Evolutionary conservation across 2,797 vertebrate species (phyloP).

Genomic region (Naso thynnoides): DNA sequence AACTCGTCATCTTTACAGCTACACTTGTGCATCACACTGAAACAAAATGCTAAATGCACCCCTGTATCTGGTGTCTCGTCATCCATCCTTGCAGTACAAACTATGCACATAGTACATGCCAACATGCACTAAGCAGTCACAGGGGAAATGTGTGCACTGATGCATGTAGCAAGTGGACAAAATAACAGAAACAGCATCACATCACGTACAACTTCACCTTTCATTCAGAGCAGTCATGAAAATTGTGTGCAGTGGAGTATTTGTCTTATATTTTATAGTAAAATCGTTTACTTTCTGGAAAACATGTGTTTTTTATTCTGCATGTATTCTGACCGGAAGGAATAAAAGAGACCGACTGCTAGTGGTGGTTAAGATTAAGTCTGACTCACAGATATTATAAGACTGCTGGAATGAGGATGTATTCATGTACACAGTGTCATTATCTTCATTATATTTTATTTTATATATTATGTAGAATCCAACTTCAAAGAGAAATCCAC

Average conservation of each 20-base stretch:
- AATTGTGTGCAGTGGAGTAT: background rate
- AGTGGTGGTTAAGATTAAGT: background rate
- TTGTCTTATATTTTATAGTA: background rate
- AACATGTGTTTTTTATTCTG: background rate
- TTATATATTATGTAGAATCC: background rate
- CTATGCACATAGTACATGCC: background rate
- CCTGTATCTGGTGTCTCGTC: background rate
- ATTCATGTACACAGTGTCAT: background rate
- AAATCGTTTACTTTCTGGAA: background rate
- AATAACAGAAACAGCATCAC: constrained; percentile 1
- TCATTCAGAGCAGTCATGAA: background rate
- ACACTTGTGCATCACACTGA: constrained; percentile 1
- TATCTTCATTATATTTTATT: constrained; percentile 35
- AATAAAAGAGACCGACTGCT: background rate
- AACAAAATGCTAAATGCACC: constrained; percentile 9
- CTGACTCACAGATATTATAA: background rate
- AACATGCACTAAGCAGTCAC: background rate
- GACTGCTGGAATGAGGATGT: background rate
- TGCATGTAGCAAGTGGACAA: background rate
- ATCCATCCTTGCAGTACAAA: background rate
- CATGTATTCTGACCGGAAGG: background rate
- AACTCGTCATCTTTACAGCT: background rate
- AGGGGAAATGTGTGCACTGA: background rate
- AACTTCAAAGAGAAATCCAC: constrained; percentile 3
- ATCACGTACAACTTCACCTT: background rate